Percentiles rank a stretch among this genome's conserved stretches.
phyloP scores from a whole-genome alignment of 2,797 vertebrate species.

The Apodemus agrarius region DNA sequence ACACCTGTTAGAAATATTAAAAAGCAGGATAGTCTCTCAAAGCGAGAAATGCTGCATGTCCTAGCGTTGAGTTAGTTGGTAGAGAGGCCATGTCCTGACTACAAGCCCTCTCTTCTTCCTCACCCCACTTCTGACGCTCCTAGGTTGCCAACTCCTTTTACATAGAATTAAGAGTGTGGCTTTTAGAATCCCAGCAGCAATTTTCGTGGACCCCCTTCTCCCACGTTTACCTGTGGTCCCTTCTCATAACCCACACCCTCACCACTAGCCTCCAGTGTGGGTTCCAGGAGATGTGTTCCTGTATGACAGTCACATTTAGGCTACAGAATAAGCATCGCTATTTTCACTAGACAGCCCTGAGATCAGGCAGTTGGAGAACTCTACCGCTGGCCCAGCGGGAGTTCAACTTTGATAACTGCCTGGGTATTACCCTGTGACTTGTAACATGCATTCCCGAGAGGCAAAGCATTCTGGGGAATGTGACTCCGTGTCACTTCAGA shows the following conservation, averaged over 20 bases:
- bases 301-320: neutral
- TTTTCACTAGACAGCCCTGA: neutral
- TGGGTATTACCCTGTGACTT: neutral
- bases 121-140: neutral
- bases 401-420: neutral
- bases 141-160: neutral
- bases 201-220: neutral
- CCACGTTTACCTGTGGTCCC: accelerated
- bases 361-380: neutral
- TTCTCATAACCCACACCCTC: neutral
- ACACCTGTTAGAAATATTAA: constrained; percentile 75
- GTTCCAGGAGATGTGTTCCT: neutral
- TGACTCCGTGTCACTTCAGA: neutral
- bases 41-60: constrained; percentile 2
- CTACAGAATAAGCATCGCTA: neutral
- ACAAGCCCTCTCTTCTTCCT: neutral
- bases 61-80: neutral
- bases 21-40: constrained; percentile 52
- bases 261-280: neutral
- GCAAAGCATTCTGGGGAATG: neutral
- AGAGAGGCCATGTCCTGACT: neutral
- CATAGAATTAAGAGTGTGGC: neutral
- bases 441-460: neutral
- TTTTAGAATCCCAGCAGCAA: neutral
- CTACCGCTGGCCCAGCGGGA: neutral